phyloP scores from a whole-genome alignment of 2,888 invertebrate genomes.

The Caenorhabditis japonica region DNA sequence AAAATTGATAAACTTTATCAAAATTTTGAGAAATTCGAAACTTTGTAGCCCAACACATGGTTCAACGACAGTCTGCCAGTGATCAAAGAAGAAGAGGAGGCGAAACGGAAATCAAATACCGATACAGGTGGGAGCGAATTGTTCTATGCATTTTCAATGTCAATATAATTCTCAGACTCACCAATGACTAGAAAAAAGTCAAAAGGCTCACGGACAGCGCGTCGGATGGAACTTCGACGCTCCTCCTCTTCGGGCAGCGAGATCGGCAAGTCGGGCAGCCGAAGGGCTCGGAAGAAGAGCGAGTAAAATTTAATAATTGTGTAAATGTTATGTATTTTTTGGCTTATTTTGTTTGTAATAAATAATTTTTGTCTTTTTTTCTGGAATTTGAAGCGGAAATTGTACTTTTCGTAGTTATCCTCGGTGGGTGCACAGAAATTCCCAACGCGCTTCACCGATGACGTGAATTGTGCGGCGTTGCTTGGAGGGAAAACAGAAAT shows the following conservation, averaged over 20 bases:
- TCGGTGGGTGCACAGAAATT: no score
- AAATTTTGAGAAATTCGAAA: background rate
- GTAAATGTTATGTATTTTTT: background rate
- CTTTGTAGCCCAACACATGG: constrained; percentile 30
- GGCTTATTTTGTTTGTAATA: background rate
- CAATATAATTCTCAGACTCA: constrained; percentile 15
- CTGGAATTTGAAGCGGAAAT: background rate
- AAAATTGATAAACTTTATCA: no score
- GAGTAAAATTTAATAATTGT: background rate
- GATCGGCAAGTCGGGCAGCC: constrained; percentile 21
- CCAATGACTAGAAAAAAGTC: constrained; percentile 15
- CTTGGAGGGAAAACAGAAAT: no score
- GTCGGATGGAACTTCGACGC: constrained; percentile 9
- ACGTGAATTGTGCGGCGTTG: no score
- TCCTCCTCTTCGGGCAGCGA: constrained; percentile 37
- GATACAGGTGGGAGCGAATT: constrained; percentile 27
- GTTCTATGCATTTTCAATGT: background rate
- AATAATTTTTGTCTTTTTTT: background rate
- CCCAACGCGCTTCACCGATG: no score
- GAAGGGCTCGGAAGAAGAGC: constrained; percentile 25
- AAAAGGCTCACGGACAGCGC: background rate
- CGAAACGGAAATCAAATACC: constrained; percentile 26
- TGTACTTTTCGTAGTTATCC: no score
- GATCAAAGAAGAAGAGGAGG: constrained; percentile 64
- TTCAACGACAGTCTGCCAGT: constrained; percentile 64